Evolutionary conservation across 2,888 invertebrate genomes (phyloP), one percentile per base, ranked within the genome.

Genomic region (Theretra japonica): DNA sequence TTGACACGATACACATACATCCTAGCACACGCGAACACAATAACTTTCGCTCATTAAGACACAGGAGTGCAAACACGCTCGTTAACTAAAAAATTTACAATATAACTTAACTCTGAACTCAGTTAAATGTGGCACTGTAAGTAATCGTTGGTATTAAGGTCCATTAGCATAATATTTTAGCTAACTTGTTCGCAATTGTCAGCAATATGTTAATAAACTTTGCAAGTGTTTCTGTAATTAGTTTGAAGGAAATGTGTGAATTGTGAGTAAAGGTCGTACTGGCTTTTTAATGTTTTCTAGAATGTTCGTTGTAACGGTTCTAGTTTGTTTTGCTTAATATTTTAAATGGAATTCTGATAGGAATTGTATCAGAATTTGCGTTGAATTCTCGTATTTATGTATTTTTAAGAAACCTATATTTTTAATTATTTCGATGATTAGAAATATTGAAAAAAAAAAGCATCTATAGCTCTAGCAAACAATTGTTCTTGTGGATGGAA

Each of bases 111-210:
- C 57, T 58, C 73, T 72, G 53, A 85, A 79, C 75, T n/a, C n/a
- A 78, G 77, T 86, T 65, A 84, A 86, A 83, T 79, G 65, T 48
- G 65, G 41, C 48, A 48, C 72, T 72, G 72, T 25, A 41, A 53
- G 60, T 72, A 72, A 72, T 69, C 50, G 71, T n/a, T 56, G 68
- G 65, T 41, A 62, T 65, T 65, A 65, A 15, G 82, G 79, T 76
- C 71, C 73, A 84, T 84, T 85, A 78, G 78, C 86, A 86, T 86
- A 84, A 80, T 72, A 59, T 72, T 57, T 59, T 58, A 72, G 68
- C 50, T 50, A 60, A 60, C 48, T 65, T 48, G 48, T 76, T 69
- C 62, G 77, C 80, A 74, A 77, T 82, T 82, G 62, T 62, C 8
- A 17, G 48, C 17, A 48, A 65, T 41, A 65, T 17, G 41, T 23